phyloP scores from a whole-genome alignment of 2,888 invertebrate genomes.

The Cataglyphis rosenhaueri region DNA sequence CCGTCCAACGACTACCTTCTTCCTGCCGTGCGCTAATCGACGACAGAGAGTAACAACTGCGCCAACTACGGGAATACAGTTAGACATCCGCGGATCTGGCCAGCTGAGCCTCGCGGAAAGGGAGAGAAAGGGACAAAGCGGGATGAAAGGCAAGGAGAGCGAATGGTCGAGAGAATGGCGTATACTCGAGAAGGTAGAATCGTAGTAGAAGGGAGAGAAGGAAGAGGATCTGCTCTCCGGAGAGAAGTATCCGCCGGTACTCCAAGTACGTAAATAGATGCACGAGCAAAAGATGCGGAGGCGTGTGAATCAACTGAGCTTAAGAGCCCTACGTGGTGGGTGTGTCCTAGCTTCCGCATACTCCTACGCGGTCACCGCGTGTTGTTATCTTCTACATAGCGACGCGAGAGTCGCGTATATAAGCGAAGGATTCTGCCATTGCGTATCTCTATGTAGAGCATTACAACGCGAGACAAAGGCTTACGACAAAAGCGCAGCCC shows the following conservation, averaged over 20 bases:
- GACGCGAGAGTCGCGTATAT: conserved; percentile 41
- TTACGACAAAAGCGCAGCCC: conserved; percentile 2
- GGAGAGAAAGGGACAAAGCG: conserved; percentile 38
- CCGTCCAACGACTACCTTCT: conserved; percentile 39
- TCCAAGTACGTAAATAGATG: conserved; percentile 74
- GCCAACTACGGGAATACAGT: conserved; percentile 66
- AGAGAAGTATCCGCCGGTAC: conserved; percentile 30
- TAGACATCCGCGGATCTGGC: conserved; percentile 66
- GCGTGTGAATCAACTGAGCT: conserved; percentile 76
- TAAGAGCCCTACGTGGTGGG: conserved; percentile 73
- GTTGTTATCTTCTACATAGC: conserved; percentile 72
- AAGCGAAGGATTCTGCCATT: conserved; percentile 36
- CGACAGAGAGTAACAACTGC: conserved; percentile 59
- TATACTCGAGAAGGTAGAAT: conserved; percentile 34
- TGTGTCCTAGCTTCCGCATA: conserved; percentile 82
- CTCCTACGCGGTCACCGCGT: conserved; percentile 71
- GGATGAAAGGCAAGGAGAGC: conserved; percentile 21
- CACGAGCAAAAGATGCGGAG: conserved; percentile 69
- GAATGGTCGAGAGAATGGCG: conserved; percentile 39
- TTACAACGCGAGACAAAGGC: conserved; percentile 18
- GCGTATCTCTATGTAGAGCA: conserved; percentile 42
- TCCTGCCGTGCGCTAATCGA: conserved; percentile 59
- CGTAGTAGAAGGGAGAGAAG: conserved; percentile 15
- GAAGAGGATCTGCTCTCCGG: conserved; percentile 17
- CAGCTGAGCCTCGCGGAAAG: conserved; percentile 62